Percentiles rank a stretch among this genome's conserved stretches.
These are phyloP conservation scores for Netelia fuscicornis DNA, from an alignment of 2,888 invertebrate species.

Conservation along the genomic window DNA sequence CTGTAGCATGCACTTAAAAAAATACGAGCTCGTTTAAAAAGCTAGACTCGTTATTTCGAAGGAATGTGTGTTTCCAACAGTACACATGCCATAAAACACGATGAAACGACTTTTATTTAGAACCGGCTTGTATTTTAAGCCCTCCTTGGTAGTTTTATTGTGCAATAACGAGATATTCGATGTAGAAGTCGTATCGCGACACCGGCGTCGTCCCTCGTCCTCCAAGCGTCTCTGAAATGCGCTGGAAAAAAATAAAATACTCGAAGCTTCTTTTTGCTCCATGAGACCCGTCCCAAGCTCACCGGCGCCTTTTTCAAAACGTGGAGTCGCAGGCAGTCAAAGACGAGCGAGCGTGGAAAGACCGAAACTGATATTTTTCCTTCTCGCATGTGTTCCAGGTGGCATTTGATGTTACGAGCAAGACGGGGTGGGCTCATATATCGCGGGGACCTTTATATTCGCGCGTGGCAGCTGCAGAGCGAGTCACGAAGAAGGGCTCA, in stretches of 20 bases:
- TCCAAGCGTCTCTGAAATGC: not conserved
- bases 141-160: not conserved
- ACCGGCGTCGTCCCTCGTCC: not conserved
- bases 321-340: not conserved
- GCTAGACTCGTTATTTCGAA: too few relatives aligned
- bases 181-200: not conserved
- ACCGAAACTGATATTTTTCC: conserved; percentile 46
- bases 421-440: conserved; percentile 84
- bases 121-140: not conserved
- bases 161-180: not conserved
- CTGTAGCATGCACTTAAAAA: too few relatives aligned
- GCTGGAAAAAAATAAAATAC: not conserved
- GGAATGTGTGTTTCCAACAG: not conserved
- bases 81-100: not conserved
- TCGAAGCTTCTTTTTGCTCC: not conserved
- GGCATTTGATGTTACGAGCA: conserved; percentile 86
- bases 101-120: not conserved
- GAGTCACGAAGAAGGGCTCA: conserved; percentile 83
- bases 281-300: not conserved
- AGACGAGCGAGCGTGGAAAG: conserved; percentile 40
- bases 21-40: too few relatives aligned
- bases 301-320: conserved; percentile 8
- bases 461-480: conserved; percentile 86
- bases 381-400: conserved; percentile 82
- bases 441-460: conserved; percentile 86